Percentiles rank a stretch among this genome's conserved stretches.
These are phyloP conservation scores for Etheostoma cragini DNA, from an alignment of 2,113 vertebrate genomes.

Conservation along the genomic window DNA sequence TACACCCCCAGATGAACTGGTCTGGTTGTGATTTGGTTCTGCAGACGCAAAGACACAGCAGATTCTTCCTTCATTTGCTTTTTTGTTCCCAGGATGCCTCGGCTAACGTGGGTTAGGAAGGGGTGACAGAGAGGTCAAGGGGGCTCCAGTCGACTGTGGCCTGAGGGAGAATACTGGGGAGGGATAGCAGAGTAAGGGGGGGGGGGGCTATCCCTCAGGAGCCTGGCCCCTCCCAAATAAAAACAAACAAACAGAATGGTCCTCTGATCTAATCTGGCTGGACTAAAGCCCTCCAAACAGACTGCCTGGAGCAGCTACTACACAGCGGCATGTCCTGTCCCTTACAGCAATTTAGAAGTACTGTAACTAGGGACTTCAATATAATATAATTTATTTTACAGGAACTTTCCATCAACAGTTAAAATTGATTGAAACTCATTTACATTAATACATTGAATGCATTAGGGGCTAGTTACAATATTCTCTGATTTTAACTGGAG, in stretches of 20 bases:
- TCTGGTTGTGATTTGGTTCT: conserved; percentile 84
- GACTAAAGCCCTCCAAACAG: conserved; percentile 67
- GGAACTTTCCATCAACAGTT: neutral
- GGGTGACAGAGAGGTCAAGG: conserved; percentile 81
- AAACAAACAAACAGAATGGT: conserved; percentile 84
- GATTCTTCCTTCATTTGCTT: conserved; percentile 65
- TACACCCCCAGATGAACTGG: conserved; percentile 48
- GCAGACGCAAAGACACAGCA: conserved; percentile 61
- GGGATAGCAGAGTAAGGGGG: conserved; percentile 62
- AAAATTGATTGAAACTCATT: conserved; percentile 5
- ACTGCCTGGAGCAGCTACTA: conserved; percentile 58
- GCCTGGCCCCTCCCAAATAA: conserved; percentile 73
- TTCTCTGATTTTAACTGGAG: neutral
- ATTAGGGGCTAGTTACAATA: neutral
- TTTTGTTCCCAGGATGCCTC: conserved; percentile 72
- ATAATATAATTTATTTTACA: neutral
- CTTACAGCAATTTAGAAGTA: neutral
- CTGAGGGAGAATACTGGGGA: conserved; percentile 74
- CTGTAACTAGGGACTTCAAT: neutral
- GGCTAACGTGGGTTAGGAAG: conserved; percentile 59
- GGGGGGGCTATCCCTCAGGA: conserved; percentile 63
- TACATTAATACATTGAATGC: neutral
- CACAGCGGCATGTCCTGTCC: conserved; percentile 9
- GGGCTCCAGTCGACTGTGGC: conserved; percentile 79
- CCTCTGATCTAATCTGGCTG: conserved; percentile 79